These are phyloP conservation scores for Hypercompe scribonia DNA, from an alignment of 2,888 invertebrate genomes.

Conservation along the genomic window DNA sequence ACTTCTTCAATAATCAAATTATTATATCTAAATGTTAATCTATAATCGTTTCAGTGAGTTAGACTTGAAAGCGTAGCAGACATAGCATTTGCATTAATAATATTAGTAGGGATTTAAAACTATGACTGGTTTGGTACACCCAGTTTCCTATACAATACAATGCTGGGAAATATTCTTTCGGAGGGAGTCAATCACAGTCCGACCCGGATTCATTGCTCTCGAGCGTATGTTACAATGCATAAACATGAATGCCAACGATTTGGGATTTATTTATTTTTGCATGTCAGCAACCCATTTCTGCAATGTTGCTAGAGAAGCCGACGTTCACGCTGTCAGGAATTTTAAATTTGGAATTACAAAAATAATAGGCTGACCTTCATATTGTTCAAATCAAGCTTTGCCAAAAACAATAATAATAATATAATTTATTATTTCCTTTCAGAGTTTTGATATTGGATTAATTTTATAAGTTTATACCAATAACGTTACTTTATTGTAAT, in stretches of 20 bases:
- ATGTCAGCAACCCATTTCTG: constrained; percentile 9
- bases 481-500: neutral
- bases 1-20: too few relatives aligned
- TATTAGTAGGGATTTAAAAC: too few relatives aligned
- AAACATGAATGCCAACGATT: neutral
- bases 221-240: neutral
- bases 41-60: too few relatives aligned
- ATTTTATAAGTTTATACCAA: neutral
- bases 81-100: too few relatives aligned
- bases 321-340: neutral
- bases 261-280: constrained; percentile 5
- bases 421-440: neutral
- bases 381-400: neutral
- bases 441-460: neutral
- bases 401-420: neutral
- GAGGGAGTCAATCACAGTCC: neutral
- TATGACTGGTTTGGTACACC: neutral
- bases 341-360: neutral
- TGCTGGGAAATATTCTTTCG: neutral
- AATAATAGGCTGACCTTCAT: neutral
- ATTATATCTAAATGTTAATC: too few relatives aligned
- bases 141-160: neutral
- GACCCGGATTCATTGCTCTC: neutral
- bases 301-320: neutral
- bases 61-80: too few relatives aligned